These are phyloP conservation scores for Nothoprocta pentlandii DNA, from an alignment of 2,113 vertebrate genomes.

Conservation along the genomic window DNA sequence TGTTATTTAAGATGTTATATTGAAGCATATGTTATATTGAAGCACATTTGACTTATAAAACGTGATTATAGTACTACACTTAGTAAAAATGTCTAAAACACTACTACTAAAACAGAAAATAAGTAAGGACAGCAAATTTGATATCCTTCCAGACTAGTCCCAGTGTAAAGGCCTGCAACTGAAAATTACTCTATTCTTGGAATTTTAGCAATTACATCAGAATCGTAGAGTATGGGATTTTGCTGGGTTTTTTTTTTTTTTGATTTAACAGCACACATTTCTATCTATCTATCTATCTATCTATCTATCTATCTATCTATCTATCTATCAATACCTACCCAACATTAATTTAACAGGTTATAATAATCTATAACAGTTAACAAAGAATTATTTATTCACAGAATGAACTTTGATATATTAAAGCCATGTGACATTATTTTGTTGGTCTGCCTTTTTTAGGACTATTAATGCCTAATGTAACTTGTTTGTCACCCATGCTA, in stretches of 20 bases:
- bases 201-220: neutral
- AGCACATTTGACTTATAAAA: neutral
- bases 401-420: neutral
- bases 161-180: neutral
- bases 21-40: neutral
- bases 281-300: neutral
- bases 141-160: neutral
- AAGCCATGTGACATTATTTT: neutral
- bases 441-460: neutral
- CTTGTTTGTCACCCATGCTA: neutral
- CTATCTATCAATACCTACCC: neutral
- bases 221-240: neutral
- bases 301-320: neutral
- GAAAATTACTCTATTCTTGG: neutral
- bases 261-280: neutral
- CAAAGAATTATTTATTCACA: neutral
- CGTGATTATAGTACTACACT: neutral
- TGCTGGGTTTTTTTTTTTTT: neutral
- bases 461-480: neutral
- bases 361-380: neutral
- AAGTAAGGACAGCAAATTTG: neutral
- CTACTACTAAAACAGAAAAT: neutral
- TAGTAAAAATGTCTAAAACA: neutral
- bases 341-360: neutral
- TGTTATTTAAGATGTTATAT: neutral